Percentiles rank a stretch among this genome's conserved stretches.
These are phyloP conservation scores for Morpho achilles DNA, from an alignment of 2,888 invertebrate genomes.

Conservation along the genomic window DNA sequence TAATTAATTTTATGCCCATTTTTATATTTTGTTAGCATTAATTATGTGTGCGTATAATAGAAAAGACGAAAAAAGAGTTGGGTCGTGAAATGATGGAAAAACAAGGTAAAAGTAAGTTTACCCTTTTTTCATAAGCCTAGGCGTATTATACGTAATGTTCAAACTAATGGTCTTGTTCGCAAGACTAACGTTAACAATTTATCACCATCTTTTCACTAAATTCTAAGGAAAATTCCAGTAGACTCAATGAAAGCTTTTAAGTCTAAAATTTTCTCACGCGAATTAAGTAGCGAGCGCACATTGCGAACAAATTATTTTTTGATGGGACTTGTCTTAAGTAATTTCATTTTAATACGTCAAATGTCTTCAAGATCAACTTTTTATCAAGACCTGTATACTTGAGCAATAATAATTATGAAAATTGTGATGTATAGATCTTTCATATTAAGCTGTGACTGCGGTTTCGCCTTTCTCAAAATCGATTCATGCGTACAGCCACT, in stretches of 20 bases:
- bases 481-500: no score
- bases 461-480: no score
- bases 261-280: conserved; percentile 10
- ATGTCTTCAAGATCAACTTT: no score
- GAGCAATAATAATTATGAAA: no score
- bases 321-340: not conserved
- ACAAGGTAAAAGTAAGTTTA: not conserved
- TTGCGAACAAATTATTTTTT: conserved; percentile 1
- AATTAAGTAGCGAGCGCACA: conserved; percentile 5
- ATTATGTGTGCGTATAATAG: not conserved
- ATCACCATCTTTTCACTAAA: conserved; percentile 6
- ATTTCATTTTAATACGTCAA: not conserved
- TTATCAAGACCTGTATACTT: no score
- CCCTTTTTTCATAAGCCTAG: not conserved
- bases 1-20: not conserved
- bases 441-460: no score
- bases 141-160: not conserved
- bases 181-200: conserved; percentile 8
- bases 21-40: not conserved
- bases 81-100: not conserved
- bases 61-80: not conserved
- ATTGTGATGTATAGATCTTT: no score
- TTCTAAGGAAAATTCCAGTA: conserved; percentile 4
- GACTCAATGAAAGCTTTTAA: conserved; percentile 12
- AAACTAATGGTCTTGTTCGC: not conserved